Conservation (phyloP, 1,140 invertebrate species). For the Drosophila punjabiensis region DNA sequence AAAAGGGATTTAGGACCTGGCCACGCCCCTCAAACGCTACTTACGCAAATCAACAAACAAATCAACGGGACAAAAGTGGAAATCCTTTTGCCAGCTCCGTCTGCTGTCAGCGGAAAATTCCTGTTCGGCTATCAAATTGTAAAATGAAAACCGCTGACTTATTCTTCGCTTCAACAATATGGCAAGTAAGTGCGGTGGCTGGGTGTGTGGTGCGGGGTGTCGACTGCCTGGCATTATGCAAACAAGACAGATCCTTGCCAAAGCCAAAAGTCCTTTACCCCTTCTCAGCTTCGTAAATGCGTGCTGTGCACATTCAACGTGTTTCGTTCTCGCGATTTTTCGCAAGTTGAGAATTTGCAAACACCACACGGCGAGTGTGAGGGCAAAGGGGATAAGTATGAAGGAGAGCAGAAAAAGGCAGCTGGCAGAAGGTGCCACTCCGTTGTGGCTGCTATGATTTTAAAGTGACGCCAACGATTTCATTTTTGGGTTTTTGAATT, state of each 20-base stretch:
- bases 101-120: slow-evolving; percentile 74
- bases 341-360: slow-evolving; percentile 61
- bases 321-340: slow-evolving; percentile 38
- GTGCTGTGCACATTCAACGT: slow-evolving; percentile 31
- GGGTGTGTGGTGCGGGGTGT: slow-evolving; percentile 26
- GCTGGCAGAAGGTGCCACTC: slow-evolving; percentile 18
- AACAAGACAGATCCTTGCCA: slow-evolving; percentile 58
- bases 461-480: slow-evolving; percentile 33
- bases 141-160: slow-evolving; percentile 77
- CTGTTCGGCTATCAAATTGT: slow-evolving; percentile 72
- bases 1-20: slow-evolving; percentile 50
- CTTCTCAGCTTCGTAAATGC: slow-evolving; percentile 20
- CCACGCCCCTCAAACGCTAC: slow-evolving; percentile 19
- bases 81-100: slow-evolving; percentile 51
- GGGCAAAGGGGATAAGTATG: not conserved
- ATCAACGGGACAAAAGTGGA: slow-evolving; percentile 67
- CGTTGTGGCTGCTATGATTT: slow-evolving; percentile 38
- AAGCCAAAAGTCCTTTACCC: slow-evolving; percentile 30
- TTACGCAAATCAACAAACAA: slow-evolving; percentile 78
- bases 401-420: not conserved
- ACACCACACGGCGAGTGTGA: slow-evolving; percentile 11
- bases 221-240: slow-evolving; percentile 74
- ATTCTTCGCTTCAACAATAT: slow-evolving; percentile 29
- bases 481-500: slow-evolving; percentile 13
- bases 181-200: slow-evolving; percentile 5